phyloP scores from a whole-genome alignment of 2,113 vertebrate species.

The Tachycineta bicolor region DNA sequence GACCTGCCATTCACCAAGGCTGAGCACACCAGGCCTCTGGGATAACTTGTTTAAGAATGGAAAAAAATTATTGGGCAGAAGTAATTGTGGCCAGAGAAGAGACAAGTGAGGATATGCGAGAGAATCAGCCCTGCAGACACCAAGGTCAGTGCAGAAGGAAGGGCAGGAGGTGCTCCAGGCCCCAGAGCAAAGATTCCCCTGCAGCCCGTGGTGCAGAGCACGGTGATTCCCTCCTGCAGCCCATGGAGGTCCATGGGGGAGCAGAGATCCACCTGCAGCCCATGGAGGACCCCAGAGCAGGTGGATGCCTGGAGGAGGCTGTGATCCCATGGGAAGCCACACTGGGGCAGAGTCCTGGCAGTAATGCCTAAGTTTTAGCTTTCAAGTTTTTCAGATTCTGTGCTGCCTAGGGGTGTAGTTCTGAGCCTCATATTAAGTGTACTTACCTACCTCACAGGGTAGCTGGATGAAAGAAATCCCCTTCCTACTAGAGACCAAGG shows the following conservation, averaged over 20 bases:
- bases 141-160: background rate
- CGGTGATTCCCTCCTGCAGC: background rate
- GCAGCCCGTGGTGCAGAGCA: background rate
- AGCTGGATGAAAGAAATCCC: background rate
- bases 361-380: background rate
- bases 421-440: background rate
- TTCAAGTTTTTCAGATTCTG: background rate
- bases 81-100: background rate
- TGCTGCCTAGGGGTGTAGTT: background rate
- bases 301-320: background rate
- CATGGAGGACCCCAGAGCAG: background rate
- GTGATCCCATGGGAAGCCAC: background rate
- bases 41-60: background rate
- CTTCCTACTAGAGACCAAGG: background rate
- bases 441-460: background rate
- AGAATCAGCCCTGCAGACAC: background rate
- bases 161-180: background rate
- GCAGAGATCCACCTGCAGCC: background rate
- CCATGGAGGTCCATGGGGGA: background rate
- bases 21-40: background rate
- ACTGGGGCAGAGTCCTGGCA: background rate
- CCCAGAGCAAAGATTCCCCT: background rate
- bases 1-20: background rate
- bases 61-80: background rate
- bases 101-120: background rate